These are phyloP conservation scores for Muntiacus muntjak DNA, from an alignment of 2,113 vertebrate species.

Conservation along the genomic window DNA sequence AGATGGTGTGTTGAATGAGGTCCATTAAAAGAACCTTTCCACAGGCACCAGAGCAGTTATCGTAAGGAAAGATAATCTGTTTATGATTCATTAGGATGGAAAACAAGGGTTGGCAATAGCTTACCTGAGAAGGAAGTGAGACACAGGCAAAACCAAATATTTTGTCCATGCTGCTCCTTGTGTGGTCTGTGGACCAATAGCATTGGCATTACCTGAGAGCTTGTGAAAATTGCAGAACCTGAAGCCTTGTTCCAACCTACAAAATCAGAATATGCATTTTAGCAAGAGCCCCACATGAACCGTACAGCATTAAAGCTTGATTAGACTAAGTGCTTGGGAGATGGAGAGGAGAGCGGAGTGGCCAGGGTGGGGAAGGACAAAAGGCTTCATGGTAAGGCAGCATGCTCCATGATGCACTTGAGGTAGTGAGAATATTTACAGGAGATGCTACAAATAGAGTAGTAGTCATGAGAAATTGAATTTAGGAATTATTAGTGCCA, in stretches of 20 bases:
- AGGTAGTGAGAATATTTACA: not conserved
- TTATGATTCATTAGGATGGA: not conserved
- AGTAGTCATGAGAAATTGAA: not conserved
- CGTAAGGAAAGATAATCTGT: not conserved
- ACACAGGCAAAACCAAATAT: not conserved
- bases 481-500: constrained; percentile 22
- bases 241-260: not conserved
- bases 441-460: not conserved
- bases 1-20: not conserved
- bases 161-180: accelerated
- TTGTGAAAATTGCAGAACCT: not conserved
- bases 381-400: not conserved
- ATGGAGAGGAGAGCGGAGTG: not conserved
- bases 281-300: not conserved
- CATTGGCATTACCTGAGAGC: not conserved
- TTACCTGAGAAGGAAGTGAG: not conserved
- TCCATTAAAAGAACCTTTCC: not conserved
- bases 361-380: not conserved
- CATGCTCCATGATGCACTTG: not conserved
- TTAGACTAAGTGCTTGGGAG: not conserved
- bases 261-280: not conserved
- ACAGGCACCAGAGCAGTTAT: not conserved
- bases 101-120: not conserved
- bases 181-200: not conserved
- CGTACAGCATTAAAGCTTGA: not conserved